These are phyloP conservation scores for Phyto melanocephala DNA, from an alignment of 2,888 invertebrate species.

Conservation along the genomic window DNA sequence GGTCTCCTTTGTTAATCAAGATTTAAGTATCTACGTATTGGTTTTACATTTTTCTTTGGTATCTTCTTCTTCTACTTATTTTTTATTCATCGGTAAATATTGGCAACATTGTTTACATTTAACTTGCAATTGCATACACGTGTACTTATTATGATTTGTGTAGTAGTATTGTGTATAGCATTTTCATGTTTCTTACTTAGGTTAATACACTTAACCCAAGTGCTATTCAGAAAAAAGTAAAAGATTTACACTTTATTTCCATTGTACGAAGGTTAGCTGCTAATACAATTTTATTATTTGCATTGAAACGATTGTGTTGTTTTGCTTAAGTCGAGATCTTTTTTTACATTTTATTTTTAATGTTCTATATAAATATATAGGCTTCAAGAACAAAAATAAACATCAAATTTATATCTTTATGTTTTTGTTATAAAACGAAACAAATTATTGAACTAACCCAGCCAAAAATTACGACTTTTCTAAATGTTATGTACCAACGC, in stretches of 20 bases:
- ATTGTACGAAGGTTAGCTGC: background rate
- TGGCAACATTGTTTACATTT: background rate
- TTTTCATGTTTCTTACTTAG: background rate
- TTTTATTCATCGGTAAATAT: background rate
- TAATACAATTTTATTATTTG: slow-evolving; percentile 3
- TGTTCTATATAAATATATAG: too few relatives aligned
- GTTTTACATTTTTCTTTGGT: background rate
- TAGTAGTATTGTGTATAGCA: background rate
- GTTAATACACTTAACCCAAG: background rate
- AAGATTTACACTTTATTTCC: background rate
- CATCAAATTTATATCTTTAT: too few relatives aligned
- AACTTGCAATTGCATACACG: background rate
- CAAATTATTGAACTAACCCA: too few relatives aligned
- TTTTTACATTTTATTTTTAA: too few relatives aligned
- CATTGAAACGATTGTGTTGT: slow-evolving; percentile 2
- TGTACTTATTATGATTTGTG: background rate
- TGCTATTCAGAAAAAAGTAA: background rate
- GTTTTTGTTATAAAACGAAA: too few relatives aligned
- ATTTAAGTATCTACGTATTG: slow-evolving; percentile 11
- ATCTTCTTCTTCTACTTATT: background rate
- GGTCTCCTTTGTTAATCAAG: slow-evolving; percentile 2
- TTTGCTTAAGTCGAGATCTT: background rate
- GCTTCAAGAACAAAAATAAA: too few relatives aligned
- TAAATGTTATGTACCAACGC: too few relatives aligned
- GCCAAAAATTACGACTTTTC: too few relatives aligned